A percentile compares a stretch with the other conserved stretches of the same genome.
These are phyloP conservation scores for Lucinisca nassula DNA, from an alignment of 2,888 invertebrate species.

Conservation along the genomic window DNA sequence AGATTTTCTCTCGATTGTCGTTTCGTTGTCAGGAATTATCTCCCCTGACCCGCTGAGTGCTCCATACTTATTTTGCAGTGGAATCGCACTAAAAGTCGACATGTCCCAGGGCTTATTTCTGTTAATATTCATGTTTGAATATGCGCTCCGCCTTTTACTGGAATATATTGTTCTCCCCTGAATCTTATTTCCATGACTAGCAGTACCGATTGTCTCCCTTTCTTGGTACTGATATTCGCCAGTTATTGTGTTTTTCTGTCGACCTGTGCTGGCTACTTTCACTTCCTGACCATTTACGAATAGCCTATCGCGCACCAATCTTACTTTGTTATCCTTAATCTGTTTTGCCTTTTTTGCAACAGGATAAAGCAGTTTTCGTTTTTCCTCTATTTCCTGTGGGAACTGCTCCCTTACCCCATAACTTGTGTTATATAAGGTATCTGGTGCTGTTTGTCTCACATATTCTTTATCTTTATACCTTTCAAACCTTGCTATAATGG, in stretches of 20 bases:
- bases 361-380: not conserved
- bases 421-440: not conserved
- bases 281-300: conserved; percentile 6
- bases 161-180: not conserved
- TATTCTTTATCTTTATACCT: conserved; percentile 22
- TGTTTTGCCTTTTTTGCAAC: not conserved
- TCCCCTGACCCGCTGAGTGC: not conserved
- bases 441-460: not conserved
- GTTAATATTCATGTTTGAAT: too few species aligned
- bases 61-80: not conserved
- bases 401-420: conserved; percentile 17
- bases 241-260: not conserved
- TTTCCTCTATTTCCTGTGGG: conserved; percentile 20
- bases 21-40: not conserved
- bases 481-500: conserved; percentile 22
- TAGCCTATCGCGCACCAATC: conserved; percentile 3
- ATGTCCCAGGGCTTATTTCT: not conserved
- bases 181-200: not conserved
- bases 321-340: conserved; percentile 9
- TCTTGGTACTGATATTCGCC: not conserved
- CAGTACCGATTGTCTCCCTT: not conserved
- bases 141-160: too few species aligned
- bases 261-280: not conserved
- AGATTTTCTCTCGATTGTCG: not conserved
- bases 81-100: not conserved